Conservation (phyloP, 2,888 invertebrate genomes). For the Danaus chrysippus region DNA sequence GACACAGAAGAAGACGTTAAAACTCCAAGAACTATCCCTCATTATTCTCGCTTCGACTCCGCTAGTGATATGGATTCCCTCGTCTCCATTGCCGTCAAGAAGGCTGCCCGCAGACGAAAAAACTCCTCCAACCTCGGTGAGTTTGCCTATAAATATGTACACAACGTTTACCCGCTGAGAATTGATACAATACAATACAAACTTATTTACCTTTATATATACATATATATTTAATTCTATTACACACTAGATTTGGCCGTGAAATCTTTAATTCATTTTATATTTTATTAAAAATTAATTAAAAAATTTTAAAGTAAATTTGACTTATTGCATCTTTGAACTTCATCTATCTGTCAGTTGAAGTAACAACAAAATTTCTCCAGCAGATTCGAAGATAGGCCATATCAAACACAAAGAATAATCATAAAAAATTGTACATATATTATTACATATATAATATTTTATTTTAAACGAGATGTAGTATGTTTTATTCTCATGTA, state of each 20-base stretch:
- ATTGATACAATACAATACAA: neutral
- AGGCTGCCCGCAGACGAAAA: conserved; percentile 81
- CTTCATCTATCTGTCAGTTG: too few species aligned
- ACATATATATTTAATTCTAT: too few species aligned
- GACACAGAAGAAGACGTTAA: conserved; percentile 73
- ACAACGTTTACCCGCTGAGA: neutral
- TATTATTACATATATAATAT: neutral
- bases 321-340: too few species aligned
- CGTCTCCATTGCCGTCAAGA: conserved; percentile 81
- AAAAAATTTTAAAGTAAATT: too few species aligned
- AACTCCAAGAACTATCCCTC: conserved; percentile 49
- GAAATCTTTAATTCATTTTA: too few species aligned
- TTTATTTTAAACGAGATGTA: neutral
- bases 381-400: too few species aligned
- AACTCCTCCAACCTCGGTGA: conserved; percentile 70
- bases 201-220: neutral
- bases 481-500: conserved; percentile 1
- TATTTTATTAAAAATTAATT: too few species aligned
- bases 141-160: neutral
- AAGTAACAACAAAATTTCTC: too few species aligned
- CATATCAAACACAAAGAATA: too few species aligned
- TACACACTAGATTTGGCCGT: too few species aligned
- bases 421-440: too few species aligned
- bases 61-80: conserved; percentile 79
- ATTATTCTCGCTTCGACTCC: conserved; percentile 69